Base-by-base conservation (phyloP, 1,140 invertebrate genomes). In the Melanaphis sacchari region DNA sequence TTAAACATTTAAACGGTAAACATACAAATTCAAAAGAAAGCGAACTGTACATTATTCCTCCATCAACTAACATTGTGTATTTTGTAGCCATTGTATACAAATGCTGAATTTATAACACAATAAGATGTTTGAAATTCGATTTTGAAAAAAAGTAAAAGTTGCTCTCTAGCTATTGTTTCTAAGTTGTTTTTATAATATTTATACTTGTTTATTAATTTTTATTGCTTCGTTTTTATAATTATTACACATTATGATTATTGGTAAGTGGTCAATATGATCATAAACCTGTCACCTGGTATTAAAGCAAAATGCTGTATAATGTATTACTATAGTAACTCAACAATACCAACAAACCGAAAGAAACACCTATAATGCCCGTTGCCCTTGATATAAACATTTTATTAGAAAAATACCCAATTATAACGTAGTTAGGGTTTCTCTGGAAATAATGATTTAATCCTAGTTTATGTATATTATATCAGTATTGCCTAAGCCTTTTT, bases 251-350 rank as follows among this genome's bases (percentile, higher is more conserved):
- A 66, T 66, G 31, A 18, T 76, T 76, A 76, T 76, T 76, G n/a
- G 59, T 76, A n/a, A n/a, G 31, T 76, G 59, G 59, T 36, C n/a
- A 76, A n/a, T 49, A 49, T 76, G 59, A n/a, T 76, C 31, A 76
- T 76, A 76, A 18, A 5, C 24, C 21, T 90, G 52, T 90, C 46
- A 54, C n/a, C 11, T 26, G 36, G 38, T 90, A 66, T 59, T 31
- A 90, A 24, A 90, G 36, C 4, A 40, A n/a, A 76, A 43, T 91
- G 24, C 26, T 89, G 5, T 89, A 89, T 11, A 21, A 31, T 36
- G 31, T 92, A 76, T 92, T 82, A 92, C 90, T 92, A 92, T 92
- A 92, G 90, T 46, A 76, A 92, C 66, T 92, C 24, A 4, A 49
- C 43, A 15, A 49, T 38, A 90, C 40, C 89, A 90, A 92, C 90